Percentiles rank a stretch among this genome's conserved stretches.
phyloP scores from a whole-genome alignment of 2,888 invertebrate species.

The Gryllus longicercus region DNA sequence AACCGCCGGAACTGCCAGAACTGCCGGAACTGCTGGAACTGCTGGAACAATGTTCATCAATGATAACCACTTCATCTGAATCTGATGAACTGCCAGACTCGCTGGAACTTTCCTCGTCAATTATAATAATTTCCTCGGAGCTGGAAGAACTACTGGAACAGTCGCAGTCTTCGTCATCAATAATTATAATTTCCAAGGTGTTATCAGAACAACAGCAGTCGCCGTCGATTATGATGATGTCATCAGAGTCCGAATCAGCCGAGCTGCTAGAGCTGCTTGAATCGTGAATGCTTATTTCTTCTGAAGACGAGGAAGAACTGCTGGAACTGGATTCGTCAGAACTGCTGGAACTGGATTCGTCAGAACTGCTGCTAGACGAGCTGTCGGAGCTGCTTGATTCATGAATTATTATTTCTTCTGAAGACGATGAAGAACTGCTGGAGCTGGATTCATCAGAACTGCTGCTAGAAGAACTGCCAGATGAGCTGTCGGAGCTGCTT shows the following conservation, averaged over 20 bases:
- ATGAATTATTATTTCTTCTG: too few species aligned
- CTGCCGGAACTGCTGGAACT: neutral
- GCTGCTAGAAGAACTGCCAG: neutral
- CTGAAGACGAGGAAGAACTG: too few species aligned
- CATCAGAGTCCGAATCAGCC: neutral
- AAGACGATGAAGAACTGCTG: neutral
- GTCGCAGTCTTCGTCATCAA: too few species aligned
- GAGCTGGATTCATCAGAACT: neutral
- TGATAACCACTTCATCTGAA: neutral
- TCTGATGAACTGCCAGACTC: neutral
- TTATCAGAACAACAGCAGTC: neutral
- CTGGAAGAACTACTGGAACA: neutral
- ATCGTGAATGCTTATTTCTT: neutral
- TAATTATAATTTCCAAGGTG: too few species aligned
- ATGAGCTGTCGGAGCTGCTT: neutral
- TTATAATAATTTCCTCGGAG: neutral
- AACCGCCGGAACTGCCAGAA: too few species aligned
- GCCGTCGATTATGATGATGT: neutral
- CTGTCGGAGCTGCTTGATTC: too few species aligned
- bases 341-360: too few species aligned
- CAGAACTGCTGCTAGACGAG: too few species aligned
- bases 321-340: too few species aligned
- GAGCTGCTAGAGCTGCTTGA: neutral
- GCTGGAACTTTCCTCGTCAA: neutral
- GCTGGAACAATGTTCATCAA: neutral